Evolutionary conservation across 2,113 vertebrate genomes (phyloP).

Genomic region (Microtus ochrogaster): DNA sequence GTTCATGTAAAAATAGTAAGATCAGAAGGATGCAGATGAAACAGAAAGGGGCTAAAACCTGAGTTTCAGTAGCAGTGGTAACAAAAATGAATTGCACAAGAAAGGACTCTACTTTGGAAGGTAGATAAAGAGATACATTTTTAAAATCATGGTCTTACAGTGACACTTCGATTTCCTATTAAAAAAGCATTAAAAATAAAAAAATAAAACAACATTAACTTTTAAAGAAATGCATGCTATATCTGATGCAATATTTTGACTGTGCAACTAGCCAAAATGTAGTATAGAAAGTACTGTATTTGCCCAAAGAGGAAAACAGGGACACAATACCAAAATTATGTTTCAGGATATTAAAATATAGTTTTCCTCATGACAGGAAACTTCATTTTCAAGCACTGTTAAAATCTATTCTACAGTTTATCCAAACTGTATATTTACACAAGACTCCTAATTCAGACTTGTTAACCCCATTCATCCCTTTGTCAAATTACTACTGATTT

Average conservation of each 20-base stretch:
- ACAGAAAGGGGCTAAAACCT: neutral
- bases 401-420: slow-evolving; percentile 22
- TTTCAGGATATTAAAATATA: neutral
- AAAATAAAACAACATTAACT: slow-evolving; percentile 24
- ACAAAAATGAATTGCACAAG: slow-evolving; percentile 27
- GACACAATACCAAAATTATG: slow-evolving; percentile 9
- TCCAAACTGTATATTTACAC: neutral
- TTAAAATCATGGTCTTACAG: neutral
- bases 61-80: neutral
- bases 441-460: neutral
- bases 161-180: neutral
- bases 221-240: neutral
- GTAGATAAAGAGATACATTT: slow-evolving; percentile 44
- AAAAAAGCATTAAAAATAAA: neutral
- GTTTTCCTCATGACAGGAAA: neutral
- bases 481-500: neutral
- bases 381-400: slow-evolving; percentile 16
- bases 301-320: neutral
- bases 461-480: neutral
- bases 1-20: slow-evolving; percentile 28
- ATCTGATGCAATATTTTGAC: neutral
- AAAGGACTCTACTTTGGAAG: neutral
- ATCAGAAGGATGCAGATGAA: slow-evolving; percentile 26
- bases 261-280: neutral
- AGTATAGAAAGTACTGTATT: neutral